These are phyloP conservation scores for Hiodon tergisus DNA, from an alignment of 2,113 vertebrate species.

Conservation along the genomic window DNA sequence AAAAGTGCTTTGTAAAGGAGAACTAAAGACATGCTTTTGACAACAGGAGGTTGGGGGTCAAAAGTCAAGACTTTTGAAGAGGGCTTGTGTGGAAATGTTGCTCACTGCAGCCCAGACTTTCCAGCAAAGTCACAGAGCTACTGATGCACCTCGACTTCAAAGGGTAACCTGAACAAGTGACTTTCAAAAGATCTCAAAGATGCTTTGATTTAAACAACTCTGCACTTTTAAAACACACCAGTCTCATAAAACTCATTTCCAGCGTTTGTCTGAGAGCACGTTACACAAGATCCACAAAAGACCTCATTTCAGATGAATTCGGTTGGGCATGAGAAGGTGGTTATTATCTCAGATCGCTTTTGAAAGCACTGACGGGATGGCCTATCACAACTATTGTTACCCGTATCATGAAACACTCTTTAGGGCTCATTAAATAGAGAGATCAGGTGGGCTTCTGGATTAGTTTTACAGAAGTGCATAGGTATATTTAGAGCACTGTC, in stretches of 20 bases:
- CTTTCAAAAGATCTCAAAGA: neutral
- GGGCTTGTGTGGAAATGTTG: neutral
- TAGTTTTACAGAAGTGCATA: neutral
- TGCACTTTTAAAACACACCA: neutral
- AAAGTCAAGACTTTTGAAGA: neutral
- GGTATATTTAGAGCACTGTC: slow-evolving; percentile 1
- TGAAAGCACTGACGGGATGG: neutral
- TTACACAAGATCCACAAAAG: neutral
- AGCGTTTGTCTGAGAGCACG: neutral
- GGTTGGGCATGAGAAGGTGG: neutral
- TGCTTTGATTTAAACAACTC: neutral
- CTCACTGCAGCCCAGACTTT: neutral
- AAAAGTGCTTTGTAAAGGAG: slow-evolving; percentile 41
- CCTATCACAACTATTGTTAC: neutral
- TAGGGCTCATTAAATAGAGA: neutral
- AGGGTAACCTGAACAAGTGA: neutral
- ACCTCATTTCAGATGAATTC: neutral
- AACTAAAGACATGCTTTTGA: slow-evolving; percentile 1
- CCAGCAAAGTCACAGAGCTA: neutral
- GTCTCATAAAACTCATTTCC: neutral
- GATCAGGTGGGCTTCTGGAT: neutral
- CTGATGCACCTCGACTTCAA: neutral
- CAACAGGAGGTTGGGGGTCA: neutral
- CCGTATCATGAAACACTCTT: neutral
- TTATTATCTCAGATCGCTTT: neutral